Evolutionary conservation across 2,888 invertebrate species (phyloP).

Genomic region (Drosophila histrio): DNA sequence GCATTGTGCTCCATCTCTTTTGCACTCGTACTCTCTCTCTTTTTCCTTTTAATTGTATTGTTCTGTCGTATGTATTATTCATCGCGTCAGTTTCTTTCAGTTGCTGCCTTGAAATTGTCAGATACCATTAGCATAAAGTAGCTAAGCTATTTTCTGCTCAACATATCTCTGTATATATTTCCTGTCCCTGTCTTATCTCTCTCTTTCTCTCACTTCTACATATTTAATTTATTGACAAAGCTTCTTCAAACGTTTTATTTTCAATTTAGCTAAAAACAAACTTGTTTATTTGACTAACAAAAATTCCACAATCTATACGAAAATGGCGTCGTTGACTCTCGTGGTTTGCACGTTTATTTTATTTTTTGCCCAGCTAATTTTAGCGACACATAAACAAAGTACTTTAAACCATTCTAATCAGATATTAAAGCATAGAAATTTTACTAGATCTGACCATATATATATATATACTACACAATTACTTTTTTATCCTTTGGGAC

Average conservation of each 20-base stretch:
- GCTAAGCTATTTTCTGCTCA: slow-evolving; percentile 58
- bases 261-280: slow-evolving; percentile 43
- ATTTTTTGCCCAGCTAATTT: slow-evolving; percentile 23
- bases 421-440: background rate
- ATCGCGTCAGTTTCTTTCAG: slow-evolving; percentile 27
- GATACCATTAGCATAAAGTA: slow-evolving; percentile 74
- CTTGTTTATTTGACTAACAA: slow-evolving; percentile 56
- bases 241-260: slow-evolving; percentile 51
- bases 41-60: background rate
- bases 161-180: slow-evolving; percentile 11
- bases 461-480: too few relatives aligned
- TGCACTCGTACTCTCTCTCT: background rate
- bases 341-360: slow-evolving; percentile 66
- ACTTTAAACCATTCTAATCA: background rate
- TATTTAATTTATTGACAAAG: slow-evolving; percentile 46
- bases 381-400: slow-evolving; percentile 6
- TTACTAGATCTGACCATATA: background rate
- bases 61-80: slow-evolving; percentile 43
- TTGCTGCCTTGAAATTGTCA: slow-evolving; percentile 56
- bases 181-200: slow-evolving; percentile 11
- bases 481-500: too few relatives aligned
- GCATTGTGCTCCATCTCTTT: background rate
- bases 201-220: background rate
- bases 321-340: slow-evolving; percentile 42
- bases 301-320: slow-evolving; percentile 52